These are phyloP conservation scores for Caradrina clavipalpis DNA, from an alignment of 2,888 invertebrate genomes.

Conservation along the genomic window DNA sequence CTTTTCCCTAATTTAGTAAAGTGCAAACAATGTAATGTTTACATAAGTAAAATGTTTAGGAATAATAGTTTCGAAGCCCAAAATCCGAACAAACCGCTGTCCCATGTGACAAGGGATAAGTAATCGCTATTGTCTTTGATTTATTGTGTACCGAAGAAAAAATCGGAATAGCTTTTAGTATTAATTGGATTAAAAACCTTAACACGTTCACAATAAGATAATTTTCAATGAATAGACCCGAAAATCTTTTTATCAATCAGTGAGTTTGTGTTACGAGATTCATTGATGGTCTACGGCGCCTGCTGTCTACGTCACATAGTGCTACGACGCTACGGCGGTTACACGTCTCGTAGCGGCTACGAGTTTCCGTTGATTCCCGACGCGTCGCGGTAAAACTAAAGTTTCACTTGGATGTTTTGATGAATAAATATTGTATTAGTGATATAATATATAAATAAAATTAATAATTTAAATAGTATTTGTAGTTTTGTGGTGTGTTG, in stretches of 20 bases:
- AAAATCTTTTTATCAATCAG: slow-evolving; percentile 6
- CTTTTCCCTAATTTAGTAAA: not conserved
- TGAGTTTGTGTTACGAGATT: slow-evolving; percentile 1
- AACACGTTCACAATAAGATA: too few species aligned
- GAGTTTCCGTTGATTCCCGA: slow-evolving; percentile 54
- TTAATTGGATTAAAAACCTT: too few species aligned
- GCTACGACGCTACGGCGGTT: slow-evolving; percentile 75
- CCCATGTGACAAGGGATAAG: slow-evolving; percentile 8
- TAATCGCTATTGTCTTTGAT: slow-evolving; percentile 11
- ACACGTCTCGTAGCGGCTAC: slow-evolving; percentile 70
- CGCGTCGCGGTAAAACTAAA: slow-evolving; percentile 24
- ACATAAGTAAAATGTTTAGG: slow-evolving; percentile 1
- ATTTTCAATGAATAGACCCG: too few species aligned
- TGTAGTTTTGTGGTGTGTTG: slow-evolving; percentile 10
- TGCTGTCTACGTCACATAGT: slow-evolving; percentile 63
- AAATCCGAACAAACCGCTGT: not conserved
- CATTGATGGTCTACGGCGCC: slow-evolving; percentile 18
- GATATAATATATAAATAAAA: too few species aligned
- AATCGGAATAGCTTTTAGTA: not conserved
- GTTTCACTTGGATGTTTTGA: slow-evolving; percentile 22
- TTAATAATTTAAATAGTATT: not conserved
- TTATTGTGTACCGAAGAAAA: not conserved
- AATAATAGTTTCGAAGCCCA: not conserved
- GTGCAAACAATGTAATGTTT: not conserved
- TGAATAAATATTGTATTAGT: slow-evolving; percentile 7